A percentile compares a stretch with the other conserved stretches of the same genome.
These are phyloP conservation scores for Ictidomys tridecemlineatus DNA, from an alignment of 2,113 vertebrate species.

Conservation along the genomic window DNA sequence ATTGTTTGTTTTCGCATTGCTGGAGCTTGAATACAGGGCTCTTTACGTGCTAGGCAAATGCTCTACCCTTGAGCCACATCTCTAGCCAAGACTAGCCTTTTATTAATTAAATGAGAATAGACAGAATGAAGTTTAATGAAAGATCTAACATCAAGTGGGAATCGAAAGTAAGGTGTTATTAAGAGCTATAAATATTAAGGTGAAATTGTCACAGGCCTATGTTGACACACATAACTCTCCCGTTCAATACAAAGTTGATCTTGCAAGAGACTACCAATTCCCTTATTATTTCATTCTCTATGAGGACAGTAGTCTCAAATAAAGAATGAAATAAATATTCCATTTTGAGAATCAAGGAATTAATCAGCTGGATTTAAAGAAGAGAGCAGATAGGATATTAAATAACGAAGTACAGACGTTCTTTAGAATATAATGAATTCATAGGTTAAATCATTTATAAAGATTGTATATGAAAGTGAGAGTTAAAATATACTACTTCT, in stretches of 20 bases:
- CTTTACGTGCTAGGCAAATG: neutral
- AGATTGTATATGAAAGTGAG: constrained; percentile 40
- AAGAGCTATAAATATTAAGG: constrained; percentile 17
- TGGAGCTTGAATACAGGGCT: neutral
- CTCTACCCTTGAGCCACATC: neutral
- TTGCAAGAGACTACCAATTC: neutral
- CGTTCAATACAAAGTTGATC: neutral
- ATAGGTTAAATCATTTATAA: neutral
- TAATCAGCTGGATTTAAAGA: constrained; percentile 14
- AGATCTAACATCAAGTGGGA: neutral
- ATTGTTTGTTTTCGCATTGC: neutral
- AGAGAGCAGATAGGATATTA: neutral
- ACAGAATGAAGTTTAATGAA: constrained; percentile 13
- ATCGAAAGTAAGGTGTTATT: neutral
- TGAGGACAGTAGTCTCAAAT: neutral
- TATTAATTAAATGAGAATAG: neutral
- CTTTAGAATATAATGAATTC: constrained; percentile 38
- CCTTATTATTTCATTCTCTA: neutral
- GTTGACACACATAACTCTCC: neutral
- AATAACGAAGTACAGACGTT: constrained; percentile 18
- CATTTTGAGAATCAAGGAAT: constrained; percentile 10
- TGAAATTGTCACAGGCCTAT: neutral
- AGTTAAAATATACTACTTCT: neutral
- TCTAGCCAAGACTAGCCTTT: neutral
- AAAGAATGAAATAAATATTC: neutral